Percentiles rank a stretch among this genome's conserved stretches.
phyloP scores from a whole-genome alignment of 2,113 vertebrate species.

The Tricholaema leucomelas region DNA sequence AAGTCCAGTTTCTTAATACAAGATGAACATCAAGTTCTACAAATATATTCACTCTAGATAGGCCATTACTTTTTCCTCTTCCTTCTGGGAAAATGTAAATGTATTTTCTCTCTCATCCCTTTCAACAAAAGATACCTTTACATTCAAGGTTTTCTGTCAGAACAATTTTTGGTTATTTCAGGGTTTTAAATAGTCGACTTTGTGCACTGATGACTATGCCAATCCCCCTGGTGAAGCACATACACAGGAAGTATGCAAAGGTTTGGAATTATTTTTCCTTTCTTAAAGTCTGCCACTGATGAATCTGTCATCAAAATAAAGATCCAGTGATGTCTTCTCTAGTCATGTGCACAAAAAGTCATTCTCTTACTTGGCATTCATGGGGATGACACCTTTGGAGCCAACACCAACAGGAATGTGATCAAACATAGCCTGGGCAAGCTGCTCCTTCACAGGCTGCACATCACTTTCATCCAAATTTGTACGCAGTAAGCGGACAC shows the following conservation, averaged over 20 bases:
- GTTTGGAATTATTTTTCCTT: background rate
- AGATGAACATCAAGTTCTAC: background rate
- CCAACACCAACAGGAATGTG: conserved; percentile 98
- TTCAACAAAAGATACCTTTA: background rate
- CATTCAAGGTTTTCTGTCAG: background rate
- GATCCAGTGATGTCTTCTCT: background rate
- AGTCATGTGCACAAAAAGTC: background rate
- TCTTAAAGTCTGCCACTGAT: background rate
- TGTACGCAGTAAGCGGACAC: conserved; percentile 92
- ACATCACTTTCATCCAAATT: conserved; percentile 95
- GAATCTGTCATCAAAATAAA: background rate
- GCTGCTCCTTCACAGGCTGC: conserved; percentile 97
- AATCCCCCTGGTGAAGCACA: background rate
- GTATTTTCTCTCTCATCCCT: background rate
- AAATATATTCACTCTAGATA: background rate
- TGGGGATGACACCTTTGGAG: conserved; percentile 97
- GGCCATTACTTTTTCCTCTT: background rate
- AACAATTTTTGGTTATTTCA: background rate
- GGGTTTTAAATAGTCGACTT: background rate
- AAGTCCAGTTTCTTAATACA: background rate
- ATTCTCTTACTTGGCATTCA: conserved; percentile 91
- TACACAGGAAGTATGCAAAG: background rate
- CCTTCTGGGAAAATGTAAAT: background rate
- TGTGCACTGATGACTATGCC: background rate
- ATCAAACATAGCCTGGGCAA: conserved; percentile 95